Base-by-base conservation (phyloP, 2,113 vertebrate species). In the Benitochromis conjunctus region DNA sequence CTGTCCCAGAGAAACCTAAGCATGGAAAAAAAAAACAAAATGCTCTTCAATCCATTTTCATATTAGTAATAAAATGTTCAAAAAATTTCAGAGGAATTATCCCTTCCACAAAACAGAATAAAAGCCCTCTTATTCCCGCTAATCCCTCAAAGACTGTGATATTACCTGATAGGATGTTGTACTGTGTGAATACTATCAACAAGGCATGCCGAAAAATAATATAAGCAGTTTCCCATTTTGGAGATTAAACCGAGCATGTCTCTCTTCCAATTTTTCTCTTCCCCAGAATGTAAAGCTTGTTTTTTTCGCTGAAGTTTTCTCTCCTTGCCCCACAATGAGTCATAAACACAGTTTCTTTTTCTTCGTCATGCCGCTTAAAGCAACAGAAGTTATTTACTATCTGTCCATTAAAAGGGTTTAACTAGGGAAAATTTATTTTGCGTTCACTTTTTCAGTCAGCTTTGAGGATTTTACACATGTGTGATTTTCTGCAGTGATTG, bases 61-160 rank as follows among this genome's bases (percentile, higher is more conserved):
- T 95, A 95, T 95, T 95, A 95, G 88, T 94, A 94, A 94, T 91
- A 88, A 95, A 93, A 95, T 93, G 92, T 94, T 93, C 43, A 53
- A 94, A 94, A 90, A 91, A 92, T 94, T 95, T 92, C 80, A 90
- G 82, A 86, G 88, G 94, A 95, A 95, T 96, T 94, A 95, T 95
- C 94, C 93, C 85, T 87, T 91, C 84, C 83, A 90, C 90, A 92
- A 94, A 95, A 95, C 92, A 88, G 88, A 89, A 77, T 94, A 95
- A 95, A 95, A 86, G 87, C 94, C 92, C 85, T 94, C 89, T 96
- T 94, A 96, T 94, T 95, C 92, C 91, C 57, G 38, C 89, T 96
- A 96, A 96, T 96, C 95, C 95, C 92, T 95, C 91, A 94, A 95
- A 96, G 92, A 93, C 95, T 92, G 88, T 92, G 94, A 96, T 96